Conservation (phyloP, 2,888 invertebrate genomes). For the Sarcophaga variegata region DNA sequence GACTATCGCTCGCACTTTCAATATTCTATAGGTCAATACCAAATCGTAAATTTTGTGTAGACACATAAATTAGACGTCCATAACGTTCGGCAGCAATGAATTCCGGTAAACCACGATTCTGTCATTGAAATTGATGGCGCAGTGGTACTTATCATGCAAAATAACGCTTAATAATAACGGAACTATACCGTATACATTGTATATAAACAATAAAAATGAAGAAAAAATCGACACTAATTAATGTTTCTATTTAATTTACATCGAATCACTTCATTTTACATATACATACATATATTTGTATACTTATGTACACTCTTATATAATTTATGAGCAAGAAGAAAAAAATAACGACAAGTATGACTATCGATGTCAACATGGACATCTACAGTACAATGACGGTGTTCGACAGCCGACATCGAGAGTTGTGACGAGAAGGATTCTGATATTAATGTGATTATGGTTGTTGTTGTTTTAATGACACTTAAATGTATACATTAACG, state of each 20-base stretch:
- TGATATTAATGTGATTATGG: conserved; percentile 32
- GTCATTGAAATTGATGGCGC: too few relatives aligned
- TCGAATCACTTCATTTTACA: background rate
- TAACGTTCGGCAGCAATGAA: too few relatives aligned
- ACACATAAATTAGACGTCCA: too few relatives aligned
- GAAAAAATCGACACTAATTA: background rate
- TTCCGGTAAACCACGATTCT: too few relatives aligned
- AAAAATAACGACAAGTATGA: background rate
- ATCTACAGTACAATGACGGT: background rate
- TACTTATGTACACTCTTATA: background rate
- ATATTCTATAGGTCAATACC: too few relatives aligned
- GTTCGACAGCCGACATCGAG: background rate
- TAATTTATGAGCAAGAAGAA: too few relatives aligned
- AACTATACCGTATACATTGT: too few relatives aligned
- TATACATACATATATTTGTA: background rate
- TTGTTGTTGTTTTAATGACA: conserved; percentile 61
- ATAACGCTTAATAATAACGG: too few relatives aligned
- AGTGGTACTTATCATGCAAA: too few relatives aligned
- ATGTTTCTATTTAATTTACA: background rate
- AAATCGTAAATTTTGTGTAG: too few relatives aligned
- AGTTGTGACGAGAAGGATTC: background rate
- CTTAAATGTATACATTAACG: conserved; percentile 62
- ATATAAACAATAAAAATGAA: background rate
- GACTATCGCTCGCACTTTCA: too few relatives aligned
- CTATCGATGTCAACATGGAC: background rate